A percentile compares a stretch with the other conserved stretches of the same genome.
These are phyloP conservation scores for Cavia aperea DNA, from an alignment of 2,113 vertebrate genomes.

Conservation along the genomic window DNA sequence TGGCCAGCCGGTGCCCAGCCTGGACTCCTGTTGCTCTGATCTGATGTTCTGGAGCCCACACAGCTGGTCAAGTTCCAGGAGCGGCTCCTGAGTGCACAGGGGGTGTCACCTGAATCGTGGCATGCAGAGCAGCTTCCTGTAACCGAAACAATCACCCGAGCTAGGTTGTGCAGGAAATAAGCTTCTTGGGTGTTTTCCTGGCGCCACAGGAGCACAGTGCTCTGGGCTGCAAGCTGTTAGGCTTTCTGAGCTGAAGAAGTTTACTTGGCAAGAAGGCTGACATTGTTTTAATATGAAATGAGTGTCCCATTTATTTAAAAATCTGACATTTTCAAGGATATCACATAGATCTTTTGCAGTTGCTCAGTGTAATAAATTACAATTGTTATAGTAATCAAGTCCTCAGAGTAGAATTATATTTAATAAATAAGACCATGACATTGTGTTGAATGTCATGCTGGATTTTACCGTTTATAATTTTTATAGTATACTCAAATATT, in stretches of 20 bases:
- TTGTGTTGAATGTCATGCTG: neutral
- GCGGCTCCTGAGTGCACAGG: neutral
- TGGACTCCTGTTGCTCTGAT: neutral
- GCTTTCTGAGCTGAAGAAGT: neutral
- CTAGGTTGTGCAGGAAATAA: neutral
- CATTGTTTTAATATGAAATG: neutral
- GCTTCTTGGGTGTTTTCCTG: neutral
- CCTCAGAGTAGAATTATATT: constrained; percentile 1
- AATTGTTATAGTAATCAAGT: neutral
- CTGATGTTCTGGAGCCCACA: neutral
- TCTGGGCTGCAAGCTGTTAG: neutral
- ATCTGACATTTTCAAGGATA: neutral
- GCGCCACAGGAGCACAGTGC: neutral
- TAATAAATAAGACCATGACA: neutral
- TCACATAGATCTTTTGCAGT: neutral
- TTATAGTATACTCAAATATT: neutral
- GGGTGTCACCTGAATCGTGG: neutral
- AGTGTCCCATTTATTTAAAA: neutral
- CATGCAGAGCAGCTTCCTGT: neutral
- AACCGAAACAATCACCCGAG: neutral
- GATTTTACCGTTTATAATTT: neutral
- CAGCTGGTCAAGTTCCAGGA: neutral
- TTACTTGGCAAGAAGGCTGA: neutral
- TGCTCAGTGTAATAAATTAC: neutral
- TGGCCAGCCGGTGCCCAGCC: neutral